A percentile compares a stretch with the other conserved stretches of the same genome.
phyloP scores from a whole-genome alignment of 2,797 vertebrate genomes.

The Leptatherina wallacei region DNA sequence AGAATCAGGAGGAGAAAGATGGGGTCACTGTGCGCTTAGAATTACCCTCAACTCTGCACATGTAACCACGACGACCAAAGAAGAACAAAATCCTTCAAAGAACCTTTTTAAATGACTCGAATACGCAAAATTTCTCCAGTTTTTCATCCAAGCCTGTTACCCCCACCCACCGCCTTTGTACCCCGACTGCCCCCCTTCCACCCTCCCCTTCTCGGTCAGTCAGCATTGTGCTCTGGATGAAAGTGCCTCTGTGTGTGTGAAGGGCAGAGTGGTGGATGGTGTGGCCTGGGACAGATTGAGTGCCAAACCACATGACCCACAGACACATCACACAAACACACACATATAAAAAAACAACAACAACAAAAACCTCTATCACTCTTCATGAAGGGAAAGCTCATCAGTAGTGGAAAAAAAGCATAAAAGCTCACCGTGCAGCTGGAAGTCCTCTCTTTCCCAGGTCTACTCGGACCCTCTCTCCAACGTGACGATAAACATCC shows the following conservation, averaged over 20 bases:
- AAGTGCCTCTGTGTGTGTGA: constrained; percentile 74
- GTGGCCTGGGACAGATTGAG: constrained; percentile 74
- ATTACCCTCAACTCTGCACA: constrained; percentile 53
- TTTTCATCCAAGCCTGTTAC: constrained; percentile 37
- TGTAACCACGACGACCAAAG: constrained; percentile 63
- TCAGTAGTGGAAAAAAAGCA: background rate
- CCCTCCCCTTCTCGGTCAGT: constrained; percentile 36
- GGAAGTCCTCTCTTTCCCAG: constrained; percentile 90
- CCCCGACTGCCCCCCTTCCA: constrained; percentile 32
- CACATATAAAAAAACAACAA: constrained; percentile 1
- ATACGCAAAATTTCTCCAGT: constrained; percentile 41
- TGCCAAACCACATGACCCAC: constrained; percentile 59
- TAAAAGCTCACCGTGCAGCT: constrained; percentile 87
- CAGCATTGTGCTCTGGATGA: constrained; percentile 76
- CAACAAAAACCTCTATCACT: background rate
- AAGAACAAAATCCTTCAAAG: constrained; percentile 31
- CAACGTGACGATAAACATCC: constrained; percentile 93
- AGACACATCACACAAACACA: constrained; percentile 36
- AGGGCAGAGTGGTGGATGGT: constrained; percentile 77
- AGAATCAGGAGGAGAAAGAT: background rate
- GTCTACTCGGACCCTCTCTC: constrained; percentile 90
- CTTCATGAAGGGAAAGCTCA: background rate
- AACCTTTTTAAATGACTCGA: constrained; percentile 40
- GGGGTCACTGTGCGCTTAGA: constrained; percentile 51
- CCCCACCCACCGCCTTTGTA: constrained; percentile 47